Conservation (phyloP, 37 sponge, comb jelly and placozoan species). For the Tethya wilhelma region DNA sequence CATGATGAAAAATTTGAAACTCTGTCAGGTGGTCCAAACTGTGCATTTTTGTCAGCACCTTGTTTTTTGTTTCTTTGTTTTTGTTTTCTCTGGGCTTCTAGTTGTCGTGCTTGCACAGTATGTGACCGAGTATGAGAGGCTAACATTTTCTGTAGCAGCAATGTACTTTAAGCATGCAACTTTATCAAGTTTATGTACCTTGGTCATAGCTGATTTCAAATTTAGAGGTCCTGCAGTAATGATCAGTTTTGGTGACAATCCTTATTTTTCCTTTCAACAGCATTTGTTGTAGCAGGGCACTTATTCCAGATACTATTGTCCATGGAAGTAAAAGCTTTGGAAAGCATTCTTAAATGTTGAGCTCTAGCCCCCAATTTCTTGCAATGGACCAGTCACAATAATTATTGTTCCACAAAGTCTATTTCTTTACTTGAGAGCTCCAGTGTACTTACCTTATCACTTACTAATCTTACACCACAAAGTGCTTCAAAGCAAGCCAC, state of each 20-base stretch:
- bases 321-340: neutral
- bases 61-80: neutral
- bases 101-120: neutral
- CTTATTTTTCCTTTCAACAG: conserved; percentile 34
- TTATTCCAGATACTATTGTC: neutral
- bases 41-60: conserved; percentile 9
- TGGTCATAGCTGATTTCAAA: conserved; percentile 20
- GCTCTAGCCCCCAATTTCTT: too few species aligned
- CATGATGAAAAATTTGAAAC: neutral
- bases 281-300: conserved; percentile 36
- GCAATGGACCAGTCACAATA: too few species aligned
- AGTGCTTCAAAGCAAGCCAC: too few species aligned
- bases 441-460: too few species aligned
- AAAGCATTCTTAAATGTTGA: too few species aligned
- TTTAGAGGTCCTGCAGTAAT: neutral
- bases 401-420: too few species aligned
- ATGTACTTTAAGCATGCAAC: conserved; percentile 29
- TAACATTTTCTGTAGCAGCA: conserved; percentile 12
- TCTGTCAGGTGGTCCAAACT: conserved; percentile 22
- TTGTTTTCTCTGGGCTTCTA: neutral
- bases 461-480: too few species aligned
- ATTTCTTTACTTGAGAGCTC: too few species aligned
- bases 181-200: conserved; percentile 30
- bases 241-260: too few species aligned
- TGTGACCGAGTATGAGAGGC: conserved; percentile 21